These are phyloP conservation scores for Nautilus pompilius DNA, from an alignment of 1,140 invertebrate genomes.

Conservation along the genomic window DNA sequence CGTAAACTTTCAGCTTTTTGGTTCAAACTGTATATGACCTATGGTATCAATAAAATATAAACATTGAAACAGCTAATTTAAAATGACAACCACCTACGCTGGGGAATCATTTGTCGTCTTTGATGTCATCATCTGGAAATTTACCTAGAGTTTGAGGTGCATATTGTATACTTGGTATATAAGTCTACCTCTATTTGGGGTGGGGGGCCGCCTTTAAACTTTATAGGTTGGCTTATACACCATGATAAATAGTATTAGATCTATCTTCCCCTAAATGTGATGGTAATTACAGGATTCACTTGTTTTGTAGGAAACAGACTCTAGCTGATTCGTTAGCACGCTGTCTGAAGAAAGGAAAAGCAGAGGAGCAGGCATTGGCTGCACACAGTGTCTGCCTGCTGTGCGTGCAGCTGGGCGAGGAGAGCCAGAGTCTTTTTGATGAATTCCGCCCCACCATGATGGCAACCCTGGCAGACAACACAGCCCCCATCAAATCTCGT, in stretches of 20 bases:
- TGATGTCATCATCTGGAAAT: too few species aligned
- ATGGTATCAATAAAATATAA: neutral
- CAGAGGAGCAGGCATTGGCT: conserved; percentile 75
- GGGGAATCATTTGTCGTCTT: too few species aligned
- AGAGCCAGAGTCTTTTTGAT: conserved; percentile 64
- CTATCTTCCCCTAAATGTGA: neutral
- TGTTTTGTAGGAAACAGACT: conserved; percentile 66
- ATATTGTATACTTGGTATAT: too few species aligned
- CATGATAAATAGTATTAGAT: too few species aligned
- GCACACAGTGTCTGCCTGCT: conserved; percentile 75
- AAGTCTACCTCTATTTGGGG: neutral
- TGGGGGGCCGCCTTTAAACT: neutral
- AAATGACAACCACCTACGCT: too few species aligned
- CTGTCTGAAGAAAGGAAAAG: conserved; percentile 76
- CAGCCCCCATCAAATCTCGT: conserved; percentile 61
- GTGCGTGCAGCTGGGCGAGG: conserved; percentile 77
- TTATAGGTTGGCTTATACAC: neutral
- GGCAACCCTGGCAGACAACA: conserved; percentile 63
- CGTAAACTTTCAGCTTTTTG: neutral
- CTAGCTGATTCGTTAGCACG: conserved; percentile 76
- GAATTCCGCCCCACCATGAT: conserved; percentile 62
- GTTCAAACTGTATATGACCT: neutral
- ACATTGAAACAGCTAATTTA: neutral
- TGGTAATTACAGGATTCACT: conserved; percentile 15
- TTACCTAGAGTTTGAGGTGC: too few species aligned